Evolutionary conservation across 2,113 vertebrate species (phyloP), one percentile per base, ranked within the genome.

Genomic region (Sinosuthora webbiana): DNA sequence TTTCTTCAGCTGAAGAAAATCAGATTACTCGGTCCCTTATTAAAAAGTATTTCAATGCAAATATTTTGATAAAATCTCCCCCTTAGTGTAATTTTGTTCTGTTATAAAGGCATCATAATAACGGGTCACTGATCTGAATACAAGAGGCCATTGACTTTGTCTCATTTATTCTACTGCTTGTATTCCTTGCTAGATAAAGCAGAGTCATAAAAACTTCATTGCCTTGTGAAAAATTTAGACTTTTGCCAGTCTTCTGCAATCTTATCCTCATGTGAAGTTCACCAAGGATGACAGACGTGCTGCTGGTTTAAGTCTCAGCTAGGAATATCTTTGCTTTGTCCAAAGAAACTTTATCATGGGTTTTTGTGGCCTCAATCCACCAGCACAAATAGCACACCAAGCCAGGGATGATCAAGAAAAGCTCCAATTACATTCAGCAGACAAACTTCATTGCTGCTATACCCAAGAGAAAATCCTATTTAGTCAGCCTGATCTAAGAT

Each of bases 391-490:
- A 44, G 60, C 42, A 74, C 2, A 6, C 11, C 47, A 80, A 85
- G 74, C 50, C 52, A 81, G 45, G 42, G 49, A 89, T 85, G 75
- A 92, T 59, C 27, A 93, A 60, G 44, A 87, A 95, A 83, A 93
- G 15, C 33, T 92, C 67, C 77, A 71, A 37, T 86, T 96, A 91
- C 21, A 27, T 68, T 85, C 74, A 64, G 27, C 31, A 96, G 79
- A 75, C 74, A 96, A 96, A 87, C 74, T 89, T 87, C 42, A 50
- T 44, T 65, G 69, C 37, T 93, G 70, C 37, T 95, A 7, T 91
- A 89, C 89, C 74, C 77, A 69, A 80, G 6, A 80, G 68, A 91
- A 93, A 96, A 96, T 81, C 35, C 4, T 65, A 71, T 92, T 83
- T 92, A 67, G 56, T 69, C 81, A 92, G 62, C 33, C 79, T 87